Conservation (phyloP, 1,140 invertebrate species). For the Whitmania pigra region DNA sequence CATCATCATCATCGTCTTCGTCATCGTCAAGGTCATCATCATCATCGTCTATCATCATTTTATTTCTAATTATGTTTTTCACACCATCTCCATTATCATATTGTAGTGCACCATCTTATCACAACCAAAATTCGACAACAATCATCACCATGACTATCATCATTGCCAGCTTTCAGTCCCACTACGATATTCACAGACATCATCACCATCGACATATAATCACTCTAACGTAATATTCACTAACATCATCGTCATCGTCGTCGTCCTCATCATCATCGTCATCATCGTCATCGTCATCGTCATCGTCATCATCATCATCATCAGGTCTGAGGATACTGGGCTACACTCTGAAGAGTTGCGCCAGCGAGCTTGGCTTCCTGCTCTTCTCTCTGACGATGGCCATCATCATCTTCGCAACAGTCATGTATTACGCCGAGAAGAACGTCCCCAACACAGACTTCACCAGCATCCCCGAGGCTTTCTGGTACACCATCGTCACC, state of each 20-base stretch:
- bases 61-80: too few relatives aligned
- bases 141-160: too few relatives aligned
- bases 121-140: too few relatives aligned
- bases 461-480: conserved; percentile 95
- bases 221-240: background rate
- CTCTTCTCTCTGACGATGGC: conserved; percentile 99
- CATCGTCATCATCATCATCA: background rate
- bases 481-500: conserved; percentile 99
- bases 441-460: conserved; percentile 86
- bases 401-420: conserved; percentile 98
- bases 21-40: conserved; percentile 4
- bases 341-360: conserved; percentile 97
- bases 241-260: conserved; percentile 10
- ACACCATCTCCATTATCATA: background rate
- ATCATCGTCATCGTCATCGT: background rate
- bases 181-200: background rate
- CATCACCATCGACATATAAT: background rate
- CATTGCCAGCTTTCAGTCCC: too few relatives aligned
- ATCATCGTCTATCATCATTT: background rate
- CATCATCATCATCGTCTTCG: background rate
- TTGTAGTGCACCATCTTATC: background rate
- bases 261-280: conserved; percentile 14
- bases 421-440: conserved; percentile 99
- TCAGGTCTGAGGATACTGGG: conserved; percentile 85
- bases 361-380: conserved; percentile 94